Conservation (phyloP, 2,797 vertebrate genomes). For the Pseudotriccus pelzelni region DNA sequence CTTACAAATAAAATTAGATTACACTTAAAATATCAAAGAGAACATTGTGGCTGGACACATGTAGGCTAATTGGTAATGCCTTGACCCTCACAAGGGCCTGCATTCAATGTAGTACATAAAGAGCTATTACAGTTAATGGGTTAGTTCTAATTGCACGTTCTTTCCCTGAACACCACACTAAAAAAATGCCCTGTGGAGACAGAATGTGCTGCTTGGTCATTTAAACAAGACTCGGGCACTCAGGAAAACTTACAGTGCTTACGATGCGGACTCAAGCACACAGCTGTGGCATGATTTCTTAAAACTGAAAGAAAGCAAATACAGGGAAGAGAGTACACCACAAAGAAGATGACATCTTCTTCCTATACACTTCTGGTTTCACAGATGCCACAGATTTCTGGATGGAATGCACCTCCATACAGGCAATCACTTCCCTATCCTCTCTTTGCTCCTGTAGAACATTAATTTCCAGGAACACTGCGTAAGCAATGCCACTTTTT, state of each 20-base stretch:
- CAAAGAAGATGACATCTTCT: neutral
- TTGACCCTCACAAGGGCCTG: neutral
- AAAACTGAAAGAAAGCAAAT: neutral
- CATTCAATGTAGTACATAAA: constrained; percentile 1
- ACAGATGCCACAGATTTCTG: neutral
- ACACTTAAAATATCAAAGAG: constrained; percentile 24
- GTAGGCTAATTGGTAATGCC: constrained; percentile 17
- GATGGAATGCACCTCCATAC: neutral
- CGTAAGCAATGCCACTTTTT: neutral
- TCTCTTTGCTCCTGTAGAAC: neutral
- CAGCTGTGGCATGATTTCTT: neutral
- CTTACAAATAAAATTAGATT: constrained; percentile 28
- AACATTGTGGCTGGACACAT: constrained; percentile 33
- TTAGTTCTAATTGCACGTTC: constrained; percentile 63
- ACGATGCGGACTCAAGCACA: neutral
- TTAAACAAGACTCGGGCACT: neutral
- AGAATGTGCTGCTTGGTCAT: constrained; percentile 45
- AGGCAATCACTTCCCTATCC: neutral
- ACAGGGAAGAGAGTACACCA: neutral
- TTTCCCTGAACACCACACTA: constrained; percentile 25
- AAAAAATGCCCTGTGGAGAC: constrained; percentile 33
- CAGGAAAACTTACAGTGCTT: constrained; percentile 6
- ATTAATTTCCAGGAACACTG: neutral
- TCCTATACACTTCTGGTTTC: neutral
- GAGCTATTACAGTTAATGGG: constrained; percentile 63